Evolutionary conservation across 2,888 invertebrate species (phyloP).

Genomic region (Chymomyza fuscimana): DNA sequence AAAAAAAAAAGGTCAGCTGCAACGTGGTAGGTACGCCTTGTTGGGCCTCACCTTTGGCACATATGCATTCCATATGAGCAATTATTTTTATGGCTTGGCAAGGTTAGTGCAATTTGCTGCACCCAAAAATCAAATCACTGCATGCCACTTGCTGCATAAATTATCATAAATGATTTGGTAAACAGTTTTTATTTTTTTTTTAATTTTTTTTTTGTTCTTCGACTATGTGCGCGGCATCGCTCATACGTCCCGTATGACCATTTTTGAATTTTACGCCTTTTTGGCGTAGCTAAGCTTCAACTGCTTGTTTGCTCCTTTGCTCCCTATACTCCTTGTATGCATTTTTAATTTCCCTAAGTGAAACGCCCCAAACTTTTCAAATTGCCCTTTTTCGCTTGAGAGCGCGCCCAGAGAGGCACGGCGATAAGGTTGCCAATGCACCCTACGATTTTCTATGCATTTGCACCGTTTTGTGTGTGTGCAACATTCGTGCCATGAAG

Average conservation of each 20-base stretch:
- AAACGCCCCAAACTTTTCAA: constrained; percentile 62
- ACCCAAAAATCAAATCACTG: constrained; percentile 48
- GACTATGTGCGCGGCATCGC: constrained; percentile 24
- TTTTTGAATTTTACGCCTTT: constrained; percentile 41
- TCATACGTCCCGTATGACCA: constrained; percentile 21
- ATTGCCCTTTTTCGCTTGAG: constrained; percentile 57
- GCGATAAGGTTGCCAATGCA: not conserved
- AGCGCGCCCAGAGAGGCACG: constrained; percentile 33
- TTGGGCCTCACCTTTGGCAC: not conserved
- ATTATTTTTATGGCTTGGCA: constrained; percentile 59
- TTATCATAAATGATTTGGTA: constrained; percentile 63
- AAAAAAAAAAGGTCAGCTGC: not conserved
- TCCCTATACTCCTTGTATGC: constrained; percentile 44
- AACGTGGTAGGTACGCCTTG: constrained; percentile 31
- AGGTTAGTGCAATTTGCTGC: constrained; percentile 69
- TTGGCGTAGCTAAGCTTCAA: constrained; percentile 15
- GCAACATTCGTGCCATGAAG: constrained; percentile 4
- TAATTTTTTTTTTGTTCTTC: not conserved
- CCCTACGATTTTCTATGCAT: constrained; percentile 47
- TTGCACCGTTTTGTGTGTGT: constrained; percentile 40
- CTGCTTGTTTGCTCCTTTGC: not conserved
- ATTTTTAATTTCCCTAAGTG: constrained; percentile 72
- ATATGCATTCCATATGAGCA: constrained; percentile 35
- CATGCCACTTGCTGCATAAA: constrained; percentile 54
- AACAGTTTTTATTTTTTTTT: constrained; percentile 37